Conservation (phyloP, 2,797 vertebrate species). For the Triplophysa yarkandensis region DNA sequence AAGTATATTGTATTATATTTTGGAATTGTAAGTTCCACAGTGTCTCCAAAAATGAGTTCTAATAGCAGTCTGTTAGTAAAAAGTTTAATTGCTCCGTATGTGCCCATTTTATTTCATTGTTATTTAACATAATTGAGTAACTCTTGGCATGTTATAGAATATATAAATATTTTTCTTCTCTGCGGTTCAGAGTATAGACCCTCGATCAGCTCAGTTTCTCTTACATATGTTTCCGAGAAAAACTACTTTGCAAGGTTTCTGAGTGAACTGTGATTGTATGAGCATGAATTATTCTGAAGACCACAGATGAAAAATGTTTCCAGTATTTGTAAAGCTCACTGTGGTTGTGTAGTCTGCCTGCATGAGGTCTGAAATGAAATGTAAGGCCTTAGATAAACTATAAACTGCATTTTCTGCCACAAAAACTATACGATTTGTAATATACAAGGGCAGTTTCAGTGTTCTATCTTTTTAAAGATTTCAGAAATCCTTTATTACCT, state of each 20-base stretch:
- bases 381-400: conserved; percentile 60
- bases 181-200: conserved; percentile 1
- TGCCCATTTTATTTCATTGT: neutral
- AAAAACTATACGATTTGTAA: conserved; percentile 29
- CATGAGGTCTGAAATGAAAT: conserved; percentile 66
- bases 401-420: conserved; percentile 44
- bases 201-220: neutral
- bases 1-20: neutral
- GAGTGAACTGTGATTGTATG: conserved; percentile 51
- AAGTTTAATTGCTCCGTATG: neutral
- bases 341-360: conserved; percentile 61
- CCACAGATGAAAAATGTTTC: conserved; percentile 52
- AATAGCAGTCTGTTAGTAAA: neutral
- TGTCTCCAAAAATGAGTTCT: neutral
- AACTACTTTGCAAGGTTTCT: conserved; percentile 48
- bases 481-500: conserved; percentile 17
- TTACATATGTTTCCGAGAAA: conserved; percentile 31
- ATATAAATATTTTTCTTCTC: conserved; percentile 1
- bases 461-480: neutral
- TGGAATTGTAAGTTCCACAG: neutral
- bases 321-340: conserved; percentile 57
- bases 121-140: conserved; percentile 1
- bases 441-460: conserved; percentile 24
- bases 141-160: neutral
- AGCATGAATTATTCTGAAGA: conserved; percentile 61